Evolutionary conservation across 2,113 vertebrate genomes (phyloP).

Genomic region (Maylandia zebra): DNA sequence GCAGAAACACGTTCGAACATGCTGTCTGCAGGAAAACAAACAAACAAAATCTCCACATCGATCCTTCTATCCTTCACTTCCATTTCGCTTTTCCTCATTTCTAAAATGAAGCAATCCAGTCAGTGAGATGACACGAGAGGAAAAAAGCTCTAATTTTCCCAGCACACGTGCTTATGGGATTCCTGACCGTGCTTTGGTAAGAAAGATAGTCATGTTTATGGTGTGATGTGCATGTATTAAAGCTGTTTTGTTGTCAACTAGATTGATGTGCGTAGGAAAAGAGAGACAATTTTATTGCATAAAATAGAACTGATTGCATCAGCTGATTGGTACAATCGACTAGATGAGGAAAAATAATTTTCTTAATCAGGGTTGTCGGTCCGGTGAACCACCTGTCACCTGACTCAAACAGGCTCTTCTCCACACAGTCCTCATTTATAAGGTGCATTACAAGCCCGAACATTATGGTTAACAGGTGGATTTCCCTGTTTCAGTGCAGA

Average conservation of each 20-base stretch:
- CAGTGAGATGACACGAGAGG: background rate
- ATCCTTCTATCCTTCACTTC: background rate
- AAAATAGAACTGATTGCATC: background rate
- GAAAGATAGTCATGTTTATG: background rate
- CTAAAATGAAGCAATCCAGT: background rate
- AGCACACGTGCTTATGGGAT: background rate
- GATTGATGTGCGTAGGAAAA: background rate
- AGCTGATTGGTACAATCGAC: background rate
- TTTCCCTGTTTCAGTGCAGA: background rate
- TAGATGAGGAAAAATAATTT: background rate
- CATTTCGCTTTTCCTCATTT: background rate
- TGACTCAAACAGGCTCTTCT: background rate
- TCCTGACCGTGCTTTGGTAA: background rate
- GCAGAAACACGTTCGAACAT: background rate
- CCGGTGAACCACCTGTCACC: background rate
- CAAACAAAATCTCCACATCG: background rate
- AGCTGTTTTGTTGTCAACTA: background rate
- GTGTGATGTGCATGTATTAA: background rate
- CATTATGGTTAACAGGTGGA: background rate
- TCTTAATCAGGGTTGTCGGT: background rate
- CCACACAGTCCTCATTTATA: background rate
- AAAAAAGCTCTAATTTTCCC: background rate
- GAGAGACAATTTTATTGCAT: background rate
- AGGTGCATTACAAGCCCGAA: background rate
- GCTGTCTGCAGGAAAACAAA: background rate